These are phyloP conservation scores for Sternotherus odoratus DNA, from an alignment of 2,797 vertebrate genomes.

Conservation along the genomic window DNA sequence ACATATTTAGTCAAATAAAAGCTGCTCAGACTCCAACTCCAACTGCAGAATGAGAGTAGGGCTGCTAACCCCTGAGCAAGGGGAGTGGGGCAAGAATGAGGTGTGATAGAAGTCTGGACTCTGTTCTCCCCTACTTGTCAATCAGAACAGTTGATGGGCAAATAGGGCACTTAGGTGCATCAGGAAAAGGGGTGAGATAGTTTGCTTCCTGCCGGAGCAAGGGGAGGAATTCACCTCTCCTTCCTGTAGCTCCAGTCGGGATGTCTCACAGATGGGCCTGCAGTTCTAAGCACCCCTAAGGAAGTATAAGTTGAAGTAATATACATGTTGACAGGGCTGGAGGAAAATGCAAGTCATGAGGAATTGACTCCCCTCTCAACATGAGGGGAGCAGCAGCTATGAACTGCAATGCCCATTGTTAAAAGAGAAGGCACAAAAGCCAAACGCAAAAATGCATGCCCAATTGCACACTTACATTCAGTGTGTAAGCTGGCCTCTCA, in stretches of 20 bases:
- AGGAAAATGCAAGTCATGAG: not conserved
- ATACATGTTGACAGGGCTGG: not conserved
- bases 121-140: accelerated
- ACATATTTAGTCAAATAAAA: not conserved
- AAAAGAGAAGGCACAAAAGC: not conserved
- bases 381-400: not conserved
- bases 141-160: not conserved
- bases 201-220: not conserved
- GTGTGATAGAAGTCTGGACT: not conserved
- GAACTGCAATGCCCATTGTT: accelerated
- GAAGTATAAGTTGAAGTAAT: not conserved
- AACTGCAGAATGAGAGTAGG: not conserved
- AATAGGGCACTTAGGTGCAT: not conserved
- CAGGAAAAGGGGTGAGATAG: not conserved
- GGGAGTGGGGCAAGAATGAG: not conserved
- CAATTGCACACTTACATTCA: not conserved
- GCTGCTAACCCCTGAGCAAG: not conserved
- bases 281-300: not conserved
- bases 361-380: not conserved
- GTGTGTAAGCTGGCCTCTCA: not conserved
- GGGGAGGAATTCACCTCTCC: not conserved
- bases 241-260: not conserved
- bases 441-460: not conserved
- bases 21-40: not conserved
- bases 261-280: not conserved